Evolutionary conservation across 2,797 vertebrate genomes (phyloP).

Genomic region (Hyperoplus immaculatus): DNA sequence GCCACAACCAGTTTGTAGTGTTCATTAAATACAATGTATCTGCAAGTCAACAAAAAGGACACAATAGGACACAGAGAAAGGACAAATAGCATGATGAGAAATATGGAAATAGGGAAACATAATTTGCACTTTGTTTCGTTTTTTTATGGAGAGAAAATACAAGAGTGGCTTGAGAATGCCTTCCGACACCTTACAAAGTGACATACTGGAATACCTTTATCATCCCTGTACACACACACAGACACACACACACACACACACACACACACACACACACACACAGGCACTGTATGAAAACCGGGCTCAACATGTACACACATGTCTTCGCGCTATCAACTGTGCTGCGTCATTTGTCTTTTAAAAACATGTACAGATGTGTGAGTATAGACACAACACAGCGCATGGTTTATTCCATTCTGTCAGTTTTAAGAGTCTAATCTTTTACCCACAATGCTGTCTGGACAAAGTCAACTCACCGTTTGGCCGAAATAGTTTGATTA

Average conservation of each 20-base stretch:
- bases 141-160: conserved; percentile 64
- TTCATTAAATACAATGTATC: conserved; percentile 79
- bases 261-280: conserved; percentile 58
- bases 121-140: conserved; percentile 55
- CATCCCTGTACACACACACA: conserved; percentile 57
- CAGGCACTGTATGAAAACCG: conserved; percentile 61
- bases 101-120: conserved; percentile 55
- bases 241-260: conserved; percentile 62
- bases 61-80: conserved; percentile 34
- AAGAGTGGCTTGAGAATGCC: conserved; percentile 54
- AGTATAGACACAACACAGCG: conserved; percentile 63
- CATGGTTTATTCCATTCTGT: conserved; percentile 57
- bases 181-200: conserved; percentile 54
- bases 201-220: conserved; percentile 70
- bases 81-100: conserved; percentile 28
- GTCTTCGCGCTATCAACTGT: conserved; percentile 51
- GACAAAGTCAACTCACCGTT: conserved; percentile 51
- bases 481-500: conserved; percentile 4
- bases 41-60: conserved; percentile 58
- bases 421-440: conserved; percentile 47
- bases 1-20: conserved; percentile 77
- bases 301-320: conserved; percentile 67
- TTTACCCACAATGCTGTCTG: conserved; percentile 32
- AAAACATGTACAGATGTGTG: conserved; percentile 64
- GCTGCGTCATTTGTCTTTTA: conserved; percentile 52